Evolutionary conservation across 2,113 vertebrate species (phyloP).

Genomic region (Onychorhynchus coronatus): DNA sequence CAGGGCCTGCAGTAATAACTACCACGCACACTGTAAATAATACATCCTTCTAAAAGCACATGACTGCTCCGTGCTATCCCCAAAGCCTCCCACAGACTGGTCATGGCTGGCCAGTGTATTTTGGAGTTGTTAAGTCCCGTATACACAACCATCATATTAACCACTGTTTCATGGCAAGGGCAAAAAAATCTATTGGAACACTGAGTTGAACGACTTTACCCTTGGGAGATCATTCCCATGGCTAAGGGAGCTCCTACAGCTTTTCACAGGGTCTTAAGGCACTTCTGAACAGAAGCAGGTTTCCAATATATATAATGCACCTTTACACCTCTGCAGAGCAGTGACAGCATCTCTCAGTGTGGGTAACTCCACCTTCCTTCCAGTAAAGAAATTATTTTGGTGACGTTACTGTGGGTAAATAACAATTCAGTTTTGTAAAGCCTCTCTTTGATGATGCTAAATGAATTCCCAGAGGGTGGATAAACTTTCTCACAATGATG

Average conservation of each 20-base stretch:
- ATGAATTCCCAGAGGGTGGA: conserved; percentile 43
- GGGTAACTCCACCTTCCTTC: not conserved
- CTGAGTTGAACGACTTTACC: not conserved
- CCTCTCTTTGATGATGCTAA: conserved; percentile 24
- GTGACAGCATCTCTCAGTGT: not conserved
- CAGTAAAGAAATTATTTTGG: not conserved
- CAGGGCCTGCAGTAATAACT: not conserved
- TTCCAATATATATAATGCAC: not conserved
- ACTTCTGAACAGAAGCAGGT: not conserved
- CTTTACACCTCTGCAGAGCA: not conserved
- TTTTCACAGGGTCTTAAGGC: not conserved
- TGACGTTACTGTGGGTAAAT: conserved; percentile 10
- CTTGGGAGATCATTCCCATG: not conserved
- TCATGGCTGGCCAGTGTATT: not conserved
- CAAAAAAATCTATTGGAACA: not conserved
- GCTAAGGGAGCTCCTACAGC: not conserved
- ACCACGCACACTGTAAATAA: not conserved
- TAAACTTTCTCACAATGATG: conserved; percentile 43
- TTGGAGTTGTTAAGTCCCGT: not conserved
- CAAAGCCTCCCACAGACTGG: not conserved
- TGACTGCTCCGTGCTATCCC: not conserved
- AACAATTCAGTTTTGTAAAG: conserved; percentile 13
- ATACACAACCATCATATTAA: not conserved
- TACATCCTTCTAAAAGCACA: not conserved
- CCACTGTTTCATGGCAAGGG: not conserved